Percentiles rank a stretch among this genome's conserved stretches.
phyloP scores from a whole-genome alignment of 64 coral and sea anemone species.

The Montipora efflorescens region DNA sequence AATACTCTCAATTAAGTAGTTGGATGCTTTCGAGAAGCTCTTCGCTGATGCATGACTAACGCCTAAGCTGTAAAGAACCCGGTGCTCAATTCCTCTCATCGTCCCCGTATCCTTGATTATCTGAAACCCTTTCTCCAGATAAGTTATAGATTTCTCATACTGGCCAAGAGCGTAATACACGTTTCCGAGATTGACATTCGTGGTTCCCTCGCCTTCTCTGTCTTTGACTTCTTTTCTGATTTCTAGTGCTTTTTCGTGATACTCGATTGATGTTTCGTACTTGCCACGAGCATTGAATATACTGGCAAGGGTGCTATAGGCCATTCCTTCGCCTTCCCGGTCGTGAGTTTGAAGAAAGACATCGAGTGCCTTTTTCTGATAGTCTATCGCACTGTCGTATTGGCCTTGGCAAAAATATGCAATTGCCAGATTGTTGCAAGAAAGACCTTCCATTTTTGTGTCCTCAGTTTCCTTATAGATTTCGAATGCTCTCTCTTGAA shows the following conservation, averaged over 20 bases:
- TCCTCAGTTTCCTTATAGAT: background rate
- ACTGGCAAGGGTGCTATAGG: background rate
- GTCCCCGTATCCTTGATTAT: conserved; percentile 24
- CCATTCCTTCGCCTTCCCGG: background rate
- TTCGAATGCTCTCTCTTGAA: background rate
- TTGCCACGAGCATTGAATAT: conserved; percentile 4
- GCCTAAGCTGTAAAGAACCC: background rate
- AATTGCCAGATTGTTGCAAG: background rate
- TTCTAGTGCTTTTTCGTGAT: conserved; percentile 25
- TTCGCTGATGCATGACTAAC: background rate
- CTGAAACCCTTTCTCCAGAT: conserved; percentile 34
- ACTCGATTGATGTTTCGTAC: conserved; percentile 19
- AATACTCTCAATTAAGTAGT: conserved; percentile 5
- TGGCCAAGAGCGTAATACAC: conserved; percentile 41
- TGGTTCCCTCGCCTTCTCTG: conserved; percentile 24
- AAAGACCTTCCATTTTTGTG: background rate
- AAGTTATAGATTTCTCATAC: conserved; percentile 25
- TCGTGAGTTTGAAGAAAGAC: background rate
- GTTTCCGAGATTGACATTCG: conserved; percentile 38
- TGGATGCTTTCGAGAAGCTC: background rate
- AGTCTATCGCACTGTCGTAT: conserved; percentile 23
- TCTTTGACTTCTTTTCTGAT: conserved; percentile 36
- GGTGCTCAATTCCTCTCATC: background rate
- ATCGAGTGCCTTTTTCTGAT: conserved; percentile 29
- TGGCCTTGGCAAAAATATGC: background rate